Base-by-base conservation (phyloP, 2,797 vertebrate genomes). In the Argyrosomus regius region DNA sequence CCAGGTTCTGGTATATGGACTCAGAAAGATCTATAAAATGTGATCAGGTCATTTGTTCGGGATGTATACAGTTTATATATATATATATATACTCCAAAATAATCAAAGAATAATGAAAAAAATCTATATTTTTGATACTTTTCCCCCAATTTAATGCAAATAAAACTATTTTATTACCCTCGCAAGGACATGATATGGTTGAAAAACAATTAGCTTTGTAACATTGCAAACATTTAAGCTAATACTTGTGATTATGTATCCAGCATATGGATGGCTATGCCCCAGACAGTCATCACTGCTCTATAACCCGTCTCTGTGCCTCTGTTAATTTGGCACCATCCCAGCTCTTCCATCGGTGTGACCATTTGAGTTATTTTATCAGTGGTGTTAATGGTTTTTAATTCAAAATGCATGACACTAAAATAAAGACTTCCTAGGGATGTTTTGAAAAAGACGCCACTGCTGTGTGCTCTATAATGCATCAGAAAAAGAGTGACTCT, bases 401-500 rank as follows among this genome's bases (percentile, higher is more conserved):
- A 77, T 82, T 31, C 18, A 54, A 71, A 75, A 50, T 48, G 3
- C 31, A 66, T 66, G 68, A 28, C 53, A 45, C 18, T 52, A 43
- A 77, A 75, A 54, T 39, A 26, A 41, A 20, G 3, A 20, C 39
- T 22, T 79, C 20, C 46, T 28, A 1, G 14, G 45, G 26, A 50
- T 56, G 60, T 31, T 74, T 54, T 63, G 3, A 59, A 63, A 63
- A 22, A 53, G 49, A 64, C 1, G 6, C 13, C 18, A 48, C 50
- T 24, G 18, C 67, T 50, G 16, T 58, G 31, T 6, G 31, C 31
- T 16, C 39, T 43, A 59, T 46, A 20, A 46, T 6, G 49, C n/a
- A 61, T 49, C 50, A 79, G 28, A 46, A 49, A 72, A n/a, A 18
- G 28, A 28, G 14, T 7, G 62, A 70, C 68, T 82, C 20, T 78